Evolutionary conservation across 23 tunicate species (phyloP), one percentile per base, ranked within the genome.

Genomic region (Halocynthia roretzi): DNA sequence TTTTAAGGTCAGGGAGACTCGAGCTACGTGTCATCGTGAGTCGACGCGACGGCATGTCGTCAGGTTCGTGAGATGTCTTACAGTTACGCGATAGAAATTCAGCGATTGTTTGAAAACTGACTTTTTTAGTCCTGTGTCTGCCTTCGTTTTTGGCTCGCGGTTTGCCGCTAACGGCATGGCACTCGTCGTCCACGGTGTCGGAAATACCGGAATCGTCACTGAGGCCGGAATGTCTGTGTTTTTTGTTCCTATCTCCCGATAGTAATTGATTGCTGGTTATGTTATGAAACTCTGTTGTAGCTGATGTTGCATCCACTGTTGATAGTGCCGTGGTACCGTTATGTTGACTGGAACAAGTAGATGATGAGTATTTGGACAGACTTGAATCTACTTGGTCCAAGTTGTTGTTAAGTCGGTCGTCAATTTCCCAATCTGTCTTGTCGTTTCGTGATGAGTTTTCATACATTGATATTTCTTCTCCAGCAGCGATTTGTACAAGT

Each of bases 151-250:
- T 15, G 22, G 22, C 5, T 20, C 70, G 31, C 1, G 22, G 22
- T 65, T 10, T 8, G 18, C 6, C 22, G 31, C 15, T 65, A 20
- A 9, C 5, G 17, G 31, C 22, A 20, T 65, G 22, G 22, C 70
- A 20, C 9, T 9, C 18, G 31, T 9, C 17, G 0, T 65, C 70
- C 49, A 20, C 70, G 70, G 70, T 10, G 10, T 65, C 70, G 70
- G 49, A 9, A 15, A 65, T 20, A 1, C 70, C 70, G 17, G 70
- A 65, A 2, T 65, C 70, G 70, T 65, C 70, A 48, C 70, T 65
- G 10, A 65, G 70, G 1, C 70, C 70, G 14, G 70, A 65, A 65
- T 65, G 70, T 8, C 70, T 65, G 22, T 65, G 70, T 20, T 4
- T 31, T 31, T 31, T 31, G 44, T 31, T 31, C 4, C 44, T 31